Evolutionary conservation across 2,113 vertebrate genomes (phyloP).

Genomic region (Paradisaea rubra): DNA sequence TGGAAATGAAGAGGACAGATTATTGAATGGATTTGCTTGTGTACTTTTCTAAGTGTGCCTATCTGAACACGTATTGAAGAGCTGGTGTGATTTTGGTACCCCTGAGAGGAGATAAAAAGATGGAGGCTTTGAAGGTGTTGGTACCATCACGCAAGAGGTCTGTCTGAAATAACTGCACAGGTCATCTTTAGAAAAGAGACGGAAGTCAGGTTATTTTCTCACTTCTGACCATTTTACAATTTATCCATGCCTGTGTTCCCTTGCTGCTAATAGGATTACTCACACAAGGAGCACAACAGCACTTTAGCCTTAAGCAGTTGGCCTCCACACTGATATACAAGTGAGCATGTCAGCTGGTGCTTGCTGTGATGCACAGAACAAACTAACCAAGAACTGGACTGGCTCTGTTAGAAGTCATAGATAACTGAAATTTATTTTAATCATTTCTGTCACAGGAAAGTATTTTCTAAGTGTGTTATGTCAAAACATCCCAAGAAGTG

Average conservation of each 20-base stretch:
- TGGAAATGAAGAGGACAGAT: neutral
- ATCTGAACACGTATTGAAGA: neutral
- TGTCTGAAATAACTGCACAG: neutral
- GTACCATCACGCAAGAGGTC: neutral
- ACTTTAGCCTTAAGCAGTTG: conserved; percentile 12
- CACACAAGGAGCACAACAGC: neutral
- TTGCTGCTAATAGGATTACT: conserved; percentile 25
- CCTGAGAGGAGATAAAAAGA: neutral
- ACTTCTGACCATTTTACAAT: neutral
- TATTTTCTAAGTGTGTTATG: conserved; percentile 5
- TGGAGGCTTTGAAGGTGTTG: neutral
- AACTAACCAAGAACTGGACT: conserved; percentile 1
- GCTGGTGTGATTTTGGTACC: neutral
- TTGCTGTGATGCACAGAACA: neutral
- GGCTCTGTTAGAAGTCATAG: neutral
- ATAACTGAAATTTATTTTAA: conserved; percentile 25
- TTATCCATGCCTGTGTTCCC: neutral
- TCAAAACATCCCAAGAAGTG: conserved; percentile 39
- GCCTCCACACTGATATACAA: neutral
- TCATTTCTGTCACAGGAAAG: neutral
- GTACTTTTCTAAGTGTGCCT: neutral
- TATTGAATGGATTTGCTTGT: neutral
- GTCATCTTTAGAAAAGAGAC: neutral
- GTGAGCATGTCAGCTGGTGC: neutral
- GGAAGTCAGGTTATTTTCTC: neutral